phyloP scores from a whole-genome alignment of 2,888 invertebrate species.

The Acrocyrtus sp. region DNA sequence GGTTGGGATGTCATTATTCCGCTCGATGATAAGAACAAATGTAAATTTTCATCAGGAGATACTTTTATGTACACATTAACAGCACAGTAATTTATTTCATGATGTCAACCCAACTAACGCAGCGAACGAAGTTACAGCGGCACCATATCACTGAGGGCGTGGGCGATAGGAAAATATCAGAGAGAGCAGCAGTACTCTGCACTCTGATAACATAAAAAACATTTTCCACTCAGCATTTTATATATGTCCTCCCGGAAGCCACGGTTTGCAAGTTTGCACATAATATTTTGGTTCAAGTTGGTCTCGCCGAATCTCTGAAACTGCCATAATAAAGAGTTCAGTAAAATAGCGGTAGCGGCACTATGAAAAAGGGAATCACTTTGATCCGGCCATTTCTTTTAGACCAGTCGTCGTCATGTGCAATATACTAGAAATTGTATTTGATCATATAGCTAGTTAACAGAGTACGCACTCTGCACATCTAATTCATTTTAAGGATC shows the following conservation, averaged over 20 bases:
- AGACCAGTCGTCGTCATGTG: no score
- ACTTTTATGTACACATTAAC: not conserved
- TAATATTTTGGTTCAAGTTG: no score
- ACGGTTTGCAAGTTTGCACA: not conserved
- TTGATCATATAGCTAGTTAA: no score
- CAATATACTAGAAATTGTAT: no score
- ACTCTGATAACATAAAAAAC: not conserved
- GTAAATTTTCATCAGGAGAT: not conserved
- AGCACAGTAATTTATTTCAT: not conserved
- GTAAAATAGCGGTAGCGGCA: no score
- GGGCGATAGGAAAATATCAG: not conserved
- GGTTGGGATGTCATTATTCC: constrained; percentile 9
- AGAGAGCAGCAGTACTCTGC: not conserved
- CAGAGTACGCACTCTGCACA: no score
- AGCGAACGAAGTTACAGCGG: not conserved
- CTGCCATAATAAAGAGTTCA: no score
- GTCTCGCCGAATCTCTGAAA: no score
- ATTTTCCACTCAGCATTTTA: not conserved
- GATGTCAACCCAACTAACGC: not conserved
- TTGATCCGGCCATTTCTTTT: no score
- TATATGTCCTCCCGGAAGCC: not conserved
- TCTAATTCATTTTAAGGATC: no score
- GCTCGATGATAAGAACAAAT: not conserved
- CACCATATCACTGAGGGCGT: not conserved
- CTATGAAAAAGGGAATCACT: no score